A percentile compares a stretch with the other conserved stretches of the same genome.
These are phyloP conservation scores for Oncorhynchus kisutch DNA, from an alignment of 2,113 vertebrate species.

Conservation along the genomic window DNA sequence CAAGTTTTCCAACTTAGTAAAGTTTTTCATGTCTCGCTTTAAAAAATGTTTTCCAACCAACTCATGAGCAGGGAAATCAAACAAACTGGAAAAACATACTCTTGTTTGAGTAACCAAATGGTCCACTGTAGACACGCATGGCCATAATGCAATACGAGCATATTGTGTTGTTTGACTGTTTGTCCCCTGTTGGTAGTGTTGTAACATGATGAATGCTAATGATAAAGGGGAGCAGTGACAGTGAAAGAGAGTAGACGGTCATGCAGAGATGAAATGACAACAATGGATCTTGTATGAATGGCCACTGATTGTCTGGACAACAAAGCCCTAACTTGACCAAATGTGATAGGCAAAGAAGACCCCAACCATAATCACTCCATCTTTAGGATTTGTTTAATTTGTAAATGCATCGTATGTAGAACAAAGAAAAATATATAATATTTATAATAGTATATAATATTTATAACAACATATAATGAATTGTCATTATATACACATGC, in stretches of 20 bases:
- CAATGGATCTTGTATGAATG: too few relatives aligned
- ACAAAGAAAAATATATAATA: conserved; percentile 77
- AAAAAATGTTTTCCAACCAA: conserved; percentile 9
- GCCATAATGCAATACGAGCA: neutral
- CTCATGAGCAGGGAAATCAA: conserved; percentile 8
- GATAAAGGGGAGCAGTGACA: too few relatives aligned
- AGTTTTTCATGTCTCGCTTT: conserved; percentile 30
- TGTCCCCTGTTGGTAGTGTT: neutral
- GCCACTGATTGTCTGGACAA: too few relatives aligned
- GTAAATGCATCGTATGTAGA: conserved; percentile 93
- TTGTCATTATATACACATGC: conserved; percentile 69
- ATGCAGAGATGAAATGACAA: too few relatives aligned
- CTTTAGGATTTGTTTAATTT: conserved; percentile 83
- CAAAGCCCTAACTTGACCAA: too few relatives aligned
- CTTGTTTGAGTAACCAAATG: neutral
- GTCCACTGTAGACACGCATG: neutral
- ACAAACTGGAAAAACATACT: conserved; percentile 2
- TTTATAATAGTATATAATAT: conserved; percentile 30
- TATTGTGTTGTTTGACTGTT: neutral
- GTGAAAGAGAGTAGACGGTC: too few relatives aligned
- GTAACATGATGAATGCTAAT: too few relatives aligned
- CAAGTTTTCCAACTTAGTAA: conserved; percentile 31
- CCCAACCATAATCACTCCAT: conserved; percentile 39
- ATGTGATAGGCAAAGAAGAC: neutral
- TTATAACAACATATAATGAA: conserved; percentile 66